A percentile compares a stretch with the other conserved stretches of the same genome.
phyloP scores from a whole-genome alignment of 2,113 vertebrate species.

The Tachuris rubrigastra region DNA sequence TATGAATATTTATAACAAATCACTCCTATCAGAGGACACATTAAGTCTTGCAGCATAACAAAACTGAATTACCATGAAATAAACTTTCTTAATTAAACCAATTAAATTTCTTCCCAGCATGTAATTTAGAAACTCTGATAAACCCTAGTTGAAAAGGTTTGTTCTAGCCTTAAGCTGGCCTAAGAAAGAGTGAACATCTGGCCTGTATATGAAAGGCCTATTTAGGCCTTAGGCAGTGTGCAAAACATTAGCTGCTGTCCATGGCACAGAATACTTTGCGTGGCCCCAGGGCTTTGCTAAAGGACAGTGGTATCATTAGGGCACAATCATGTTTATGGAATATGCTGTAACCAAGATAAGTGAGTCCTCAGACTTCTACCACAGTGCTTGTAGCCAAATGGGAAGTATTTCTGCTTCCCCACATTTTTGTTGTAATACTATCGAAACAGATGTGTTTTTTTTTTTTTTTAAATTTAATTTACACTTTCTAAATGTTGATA shows the following conservation, averaged over 20 bases:
- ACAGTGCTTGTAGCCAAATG: not conserved
- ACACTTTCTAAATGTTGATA: not conserved
- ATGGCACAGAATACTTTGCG: not conserved
- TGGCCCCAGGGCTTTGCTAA: constrained; percentile 70
- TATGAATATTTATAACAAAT: constrained; percentile 84
- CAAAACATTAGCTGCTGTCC: constrained; percentile 65
- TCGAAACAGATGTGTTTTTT: not conserved
- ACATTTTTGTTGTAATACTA: not conserved
- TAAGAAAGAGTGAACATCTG: constrained; percentile 80
- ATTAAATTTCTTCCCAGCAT: constrained; percentile 85
- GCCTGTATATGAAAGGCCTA: constrained; percentile 69
- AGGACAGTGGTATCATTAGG: constrained; percentile 67
- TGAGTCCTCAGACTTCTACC: not conserved
- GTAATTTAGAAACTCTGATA: constrained; percentile 86
- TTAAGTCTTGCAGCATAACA: constrained; percentile 83
- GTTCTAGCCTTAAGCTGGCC: constrained; percentile 82
- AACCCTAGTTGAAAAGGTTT: constrained; percentile 83
- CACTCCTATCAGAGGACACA: constrained; percentile 79
- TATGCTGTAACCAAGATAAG: constrained; percentile 14
- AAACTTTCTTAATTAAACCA: constrained; percentile 89
- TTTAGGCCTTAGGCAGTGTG: constrained; percentile 57
- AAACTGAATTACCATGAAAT: constrained; percentile 85
- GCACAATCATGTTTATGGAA: constrained; percentile 34
- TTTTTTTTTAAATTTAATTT: not conserved
- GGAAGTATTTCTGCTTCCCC: not conserved